phyloP scores from a whole-genome alignment of 2,888 invertebrate genomes.

The Ormyrus pomaceus region DNA sequence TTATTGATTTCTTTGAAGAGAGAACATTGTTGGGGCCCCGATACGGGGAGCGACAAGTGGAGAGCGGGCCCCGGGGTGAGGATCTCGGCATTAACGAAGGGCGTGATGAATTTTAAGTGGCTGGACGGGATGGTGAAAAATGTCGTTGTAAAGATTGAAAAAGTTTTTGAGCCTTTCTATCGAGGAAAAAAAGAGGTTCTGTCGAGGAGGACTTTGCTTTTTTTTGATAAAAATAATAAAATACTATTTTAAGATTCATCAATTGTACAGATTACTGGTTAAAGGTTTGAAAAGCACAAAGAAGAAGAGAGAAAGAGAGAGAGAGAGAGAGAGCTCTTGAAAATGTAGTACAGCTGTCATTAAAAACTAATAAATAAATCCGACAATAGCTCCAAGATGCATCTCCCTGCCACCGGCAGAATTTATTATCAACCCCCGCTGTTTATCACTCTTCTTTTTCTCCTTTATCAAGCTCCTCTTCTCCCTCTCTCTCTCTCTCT shows the following conservation, averaged over 20 bases:
- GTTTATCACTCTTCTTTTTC: constrained; percentile 52
- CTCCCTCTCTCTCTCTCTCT: constrained; percentile 54
- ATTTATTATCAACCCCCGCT: constrained; percentile 55
- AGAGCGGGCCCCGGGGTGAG: constrained; percentile 9
- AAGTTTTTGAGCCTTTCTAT: no score
- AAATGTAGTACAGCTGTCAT: constrained; percentile 13
- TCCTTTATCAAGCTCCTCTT: constrained; percentile 40
- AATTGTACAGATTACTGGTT: no score
- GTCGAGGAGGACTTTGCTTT: no score
- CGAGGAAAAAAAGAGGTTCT: no score
- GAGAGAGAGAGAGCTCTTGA: neutral
- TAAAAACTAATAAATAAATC: constrained; percentile 50
- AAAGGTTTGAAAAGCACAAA: no score
- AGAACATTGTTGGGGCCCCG: neutral
- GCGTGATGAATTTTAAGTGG: no score
- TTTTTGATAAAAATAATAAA: no score
- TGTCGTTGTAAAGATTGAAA: no score
- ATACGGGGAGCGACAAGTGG: constrained; percentile 2
- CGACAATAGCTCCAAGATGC: constrained; percentile 31
- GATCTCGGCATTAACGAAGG: constrained; percentile 39
- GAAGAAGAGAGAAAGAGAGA: neutral
- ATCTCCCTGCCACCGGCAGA: constrained; percentile 16
- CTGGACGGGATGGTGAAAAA: no score
- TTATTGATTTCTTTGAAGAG: constrained; percentile 51
- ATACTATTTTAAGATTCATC: no score